These are phyloP conservation scores for Alosa alosa DNA, from an alignment of 2,113 vertebrate genomes.

Conservation along the genomic window DNA sequence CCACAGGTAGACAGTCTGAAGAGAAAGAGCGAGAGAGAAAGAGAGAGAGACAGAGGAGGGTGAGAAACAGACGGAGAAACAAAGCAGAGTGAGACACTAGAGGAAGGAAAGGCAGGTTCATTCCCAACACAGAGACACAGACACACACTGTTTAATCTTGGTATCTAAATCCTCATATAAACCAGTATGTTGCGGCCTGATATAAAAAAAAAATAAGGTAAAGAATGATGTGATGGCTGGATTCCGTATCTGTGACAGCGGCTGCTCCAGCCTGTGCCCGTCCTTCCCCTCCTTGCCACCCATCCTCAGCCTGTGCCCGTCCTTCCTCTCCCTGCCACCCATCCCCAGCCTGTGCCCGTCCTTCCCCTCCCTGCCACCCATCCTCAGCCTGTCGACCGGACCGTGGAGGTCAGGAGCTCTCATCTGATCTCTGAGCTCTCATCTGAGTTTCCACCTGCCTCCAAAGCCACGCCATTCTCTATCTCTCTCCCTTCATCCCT, in stretches of 20 bases:
- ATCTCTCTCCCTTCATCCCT: neutral
- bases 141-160: conserved; percentile 40
- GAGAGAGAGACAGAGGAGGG: neutral
- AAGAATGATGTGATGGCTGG: conserved; percentile 35
- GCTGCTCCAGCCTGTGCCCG: conserved; percentile 17
- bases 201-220: conserved; percentile 31
- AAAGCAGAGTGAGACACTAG: neutral
- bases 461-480: conserved; percentile 23
- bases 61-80: neutral
- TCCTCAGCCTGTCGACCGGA: conserved; percentile 74
- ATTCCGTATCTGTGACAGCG: conserved; percentile 18
- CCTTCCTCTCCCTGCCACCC: neutral
- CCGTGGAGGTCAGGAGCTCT: conserved; percentile 68
- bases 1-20: conserved; percentile 26
- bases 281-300: neutral
- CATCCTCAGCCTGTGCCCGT: conserved; percentile 38
- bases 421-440: conserved; percentile 64
- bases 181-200: conserved; percentile 34
- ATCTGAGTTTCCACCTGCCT: conserved; percentile 77
- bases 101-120: neutral
- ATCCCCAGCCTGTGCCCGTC: conserved; percentile 38
- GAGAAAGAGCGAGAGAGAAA: conserved; percentile 22
- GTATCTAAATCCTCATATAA: conserved; percentile 44
- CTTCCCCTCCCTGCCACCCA: neutral
- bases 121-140: neutral